Evolutionary conservation across 1,140 invertebrate genomes (phyloP).

Genomic region (Drosophila bocki): DNA sequence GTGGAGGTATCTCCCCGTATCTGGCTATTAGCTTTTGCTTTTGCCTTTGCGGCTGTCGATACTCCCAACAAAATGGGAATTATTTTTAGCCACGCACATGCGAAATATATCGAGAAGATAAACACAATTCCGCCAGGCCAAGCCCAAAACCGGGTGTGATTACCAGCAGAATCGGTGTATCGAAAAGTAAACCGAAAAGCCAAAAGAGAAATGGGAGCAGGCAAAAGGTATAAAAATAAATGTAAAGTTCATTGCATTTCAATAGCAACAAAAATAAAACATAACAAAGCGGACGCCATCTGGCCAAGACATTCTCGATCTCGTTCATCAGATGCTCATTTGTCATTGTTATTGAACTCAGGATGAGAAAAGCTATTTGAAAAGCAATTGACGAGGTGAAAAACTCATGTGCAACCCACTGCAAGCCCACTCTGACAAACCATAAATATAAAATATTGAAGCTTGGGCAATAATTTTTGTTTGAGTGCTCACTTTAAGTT

Average conservation of each 20-base stretch:
- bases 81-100: constrained; percentile 57
- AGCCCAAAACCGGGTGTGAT: constrained; percentile 49
- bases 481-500: constrained; percentile 36
- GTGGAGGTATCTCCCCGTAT: constrained; percentile 15
- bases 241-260: constrained; percentile 56
- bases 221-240: constrained; percentile 42
- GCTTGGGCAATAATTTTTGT: constrained; percentile 21
- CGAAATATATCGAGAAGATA: constrained; percentile 43
- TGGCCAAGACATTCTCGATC: constrained; percentile 20
- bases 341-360: constrained; percentile 35
- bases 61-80: constrained; percentile 31
- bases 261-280: constrained; percentile 19
- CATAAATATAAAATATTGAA: constrained; percentile 18
- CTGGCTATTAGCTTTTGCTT: constrained; percentile 33
- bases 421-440: background rate
- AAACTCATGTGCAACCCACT: constrained; percentile 13
- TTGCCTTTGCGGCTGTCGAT: constrained; percentile 31
- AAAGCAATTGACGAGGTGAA: constrained; percentile 35
- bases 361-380: constrained; percentile 10
- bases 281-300: constrained; percentile 13
- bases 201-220: constrained; percentile 16
- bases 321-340: constrained; percentile 16
- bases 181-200: background rate
- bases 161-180: constrained; percentile 30
- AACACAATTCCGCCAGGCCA: constrained; percentile 45